phyloP scores from a whole-genome alignment of 2,113 vertebrate species.

The Pantherophis guttatus region DNA sequence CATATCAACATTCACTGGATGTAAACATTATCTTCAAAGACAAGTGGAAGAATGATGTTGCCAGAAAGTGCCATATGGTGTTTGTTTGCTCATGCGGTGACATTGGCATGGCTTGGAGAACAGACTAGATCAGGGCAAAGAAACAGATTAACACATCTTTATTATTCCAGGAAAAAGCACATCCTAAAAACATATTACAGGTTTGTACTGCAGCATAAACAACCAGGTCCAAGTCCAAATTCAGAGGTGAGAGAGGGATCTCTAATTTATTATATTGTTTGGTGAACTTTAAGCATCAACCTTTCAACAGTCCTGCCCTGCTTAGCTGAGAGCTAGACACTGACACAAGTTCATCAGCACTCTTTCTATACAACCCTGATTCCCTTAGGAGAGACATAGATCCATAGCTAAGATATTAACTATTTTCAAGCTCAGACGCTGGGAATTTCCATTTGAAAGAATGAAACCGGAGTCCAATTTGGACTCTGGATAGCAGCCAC shows the following conservation, averaged over 20 bases:
- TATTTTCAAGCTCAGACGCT: accelerated
- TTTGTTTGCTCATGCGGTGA: background rate
- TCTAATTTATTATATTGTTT: background rate
- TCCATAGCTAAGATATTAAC: background rate
- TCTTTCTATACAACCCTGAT: background rate
- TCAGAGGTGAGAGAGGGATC: background rate
- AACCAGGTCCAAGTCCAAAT: background rate
- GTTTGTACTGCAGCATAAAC: background rate
- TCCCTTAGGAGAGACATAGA: background rate
- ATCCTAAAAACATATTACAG: background rate
- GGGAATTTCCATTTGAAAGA: accelerated
- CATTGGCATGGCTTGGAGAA: background rate
- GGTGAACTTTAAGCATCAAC: background rate
- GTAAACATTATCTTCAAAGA: background rate
- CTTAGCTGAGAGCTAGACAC: background rate
- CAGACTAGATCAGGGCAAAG: background rate
- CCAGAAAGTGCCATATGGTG: background rate
- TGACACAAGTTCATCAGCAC: background rate
- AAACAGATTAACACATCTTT: background rate
- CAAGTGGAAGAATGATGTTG: background rate
- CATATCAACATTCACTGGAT: background rate
- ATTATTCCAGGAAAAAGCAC: background rate
- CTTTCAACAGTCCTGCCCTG: background rate
- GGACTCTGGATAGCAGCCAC: background rate
- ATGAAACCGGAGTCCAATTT: background rate